phyloP scores from a whole-genome alignment of 2,113 vertebrate genomes.

The Cyprinodon variegatus region DNA sequence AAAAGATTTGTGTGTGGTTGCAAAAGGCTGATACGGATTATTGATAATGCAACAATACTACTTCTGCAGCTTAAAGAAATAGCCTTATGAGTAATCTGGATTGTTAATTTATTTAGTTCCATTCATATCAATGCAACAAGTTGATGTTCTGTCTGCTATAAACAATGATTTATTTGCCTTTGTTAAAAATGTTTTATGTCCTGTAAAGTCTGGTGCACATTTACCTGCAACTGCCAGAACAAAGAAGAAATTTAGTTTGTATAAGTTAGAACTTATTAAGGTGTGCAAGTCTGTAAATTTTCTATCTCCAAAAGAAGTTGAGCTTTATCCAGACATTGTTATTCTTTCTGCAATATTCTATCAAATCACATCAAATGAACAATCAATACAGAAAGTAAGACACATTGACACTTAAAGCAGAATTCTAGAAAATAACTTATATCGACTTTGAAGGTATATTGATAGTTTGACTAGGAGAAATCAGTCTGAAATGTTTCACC shows the following conservation, averaged over 20 bases:
- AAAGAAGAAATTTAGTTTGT: slow-evolving; percentile 25
- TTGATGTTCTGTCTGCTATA: slow-evolving; percentile 10
- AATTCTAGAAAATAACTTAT: accelerated
- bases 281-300: slow-evolving; percentile 3
- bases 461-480: slow-evolving; percentile 7
- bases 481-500: not conserved
- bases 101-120: not conserved
- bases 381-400: not conserved
- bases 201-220: slow-evolving; percentile 25
- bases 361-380: not conserved
- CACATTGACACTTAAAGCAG: not conserved
- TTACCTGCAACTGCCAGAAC: slow-evolving; percentile 2
- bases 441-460: not conserved
- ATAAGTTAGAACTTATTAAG: slow-evolving; percentile 7
- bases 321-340: not conserved
- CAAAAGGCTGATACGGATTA: not conserved
- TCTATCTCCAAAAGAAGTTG: slow-evolving; percentile 13
- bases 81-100: not conserved
- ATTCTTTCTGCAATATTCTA: not conserved
- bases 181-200: slow-evolving; percentile 26
- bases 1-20: not conserved
- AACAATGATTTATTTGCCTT: slow-evolving; percentile 7
- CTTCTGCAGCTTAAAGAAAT: not conserved
- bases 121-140: not conserved
- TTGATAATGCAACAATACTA: not conserved